Base-by-base conservation (phyloP, 2,888 invertebrate species). In the Scaptomyza flava region DNA sequence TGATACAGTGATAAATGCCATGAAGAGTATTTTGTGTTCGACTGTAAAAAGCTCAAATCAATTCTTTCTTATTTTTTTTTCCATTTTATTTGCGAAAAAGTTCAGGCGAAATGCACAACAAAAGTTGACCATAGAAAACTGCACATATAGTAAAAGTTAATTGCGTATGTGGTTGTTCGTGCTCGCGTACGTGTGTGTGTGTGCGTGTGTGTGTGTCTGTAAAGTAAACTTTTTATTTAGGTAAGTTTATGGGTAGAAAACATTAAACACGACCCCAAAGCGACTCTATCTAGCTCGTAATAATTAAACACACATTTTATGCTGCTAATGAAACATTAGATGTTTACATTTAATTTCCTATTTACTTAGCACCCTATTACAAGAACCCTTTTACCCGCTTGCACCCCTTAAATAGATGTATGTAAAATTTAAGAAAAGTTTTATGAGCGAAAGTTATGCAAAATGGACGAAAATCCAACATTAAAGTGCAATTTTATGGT, bases 221-320 rank as follows among this genome's bases (percentile, higher is more conserved):
- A 61, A 82, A 82, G 67, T 69, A 87, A 82, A 87, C 82, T 82
- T 78, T 87, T 79, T 74, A 77, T 74, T 77, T 81, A 82, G 82
- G 87, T 87, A 87, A 87, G 87, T 85, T 87, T 79, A 63, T 71
- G 79, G 79, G 73, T 66, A 68, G 81, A 65, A 63, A 65, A 73
- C 66, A 68, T 71, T 63, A 68, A 67, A 68, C 59, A 64, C 57
- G 61, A 62, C 66, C 61, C 77, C 47, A 58, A 53, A 67, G 66
- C 61, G 47, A 58, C 58, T 61, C 38, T 41, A 62, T 61, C 53
- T 56, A 66, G 66, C 78, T 67, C 67, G 77, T 63, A 86, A 84
- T 84, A 84, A 88, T 84, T 88, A 84, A 88, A 79, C 79, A 81
- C 79, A 86, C 88, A 84, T 84, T 84, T 84, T 85, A 87, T 79